A percentile compares a stretch with the other conserved stretches of the same genome.
These are phyloP conservation scores for Leucoraja ocellata DNA, from an alignment of 2,797 vertebrate species.

Conservation along the genomic window DNA sequence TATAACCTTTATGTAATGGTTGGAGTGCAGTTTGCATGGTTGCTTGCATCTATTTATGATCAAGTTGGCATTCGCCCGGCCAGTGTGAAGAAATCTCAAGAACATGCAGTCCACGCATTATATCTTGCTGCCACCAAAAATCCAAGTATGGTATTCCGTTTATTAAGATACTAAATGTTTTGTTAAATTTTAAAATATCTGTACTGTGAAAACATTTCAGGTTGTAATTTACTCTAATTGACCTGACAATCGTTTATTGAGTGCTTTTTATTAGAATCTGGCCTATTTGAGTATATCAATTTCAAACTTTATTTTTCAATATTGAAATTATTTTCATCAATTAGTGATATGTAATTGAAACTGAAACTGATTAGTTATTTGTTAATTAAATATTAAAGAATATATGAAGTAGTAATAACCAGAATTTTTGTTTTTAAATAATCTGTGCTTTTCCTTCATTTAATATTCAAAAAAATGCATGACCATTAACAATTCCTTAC, in stretches of 20 bases:
- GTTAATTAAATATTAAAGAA: not conserved
- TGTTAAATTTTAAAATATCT: not conserved
- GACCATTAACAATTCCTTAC: not conserved
- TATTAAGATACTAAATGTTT: not conserved
- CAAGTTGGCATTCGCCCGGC: not conserved
- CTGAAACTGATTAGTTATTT: not conserved
- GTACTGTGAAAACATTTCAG: not conserved
- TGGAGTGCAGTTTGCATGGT: constrained; percentile 8
- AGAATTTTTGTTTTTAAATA: not conserved
- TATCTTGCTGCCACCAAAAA: constrained; percentile 16
- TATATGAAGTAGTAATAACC: not conserved
- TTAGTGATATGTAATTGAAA: not conserved
- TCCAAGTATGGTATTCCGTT: not conserved
- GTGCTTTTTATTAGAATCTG: not conserved
- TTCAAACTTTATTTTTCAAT: not conserved
- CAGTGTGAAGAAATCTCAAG: not conserved
- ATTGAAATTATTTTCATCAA: not conserved
- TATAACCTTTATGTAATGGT: not conserved
- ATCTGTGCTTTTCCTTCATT: not conserved
- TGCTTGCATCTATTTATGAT: constrained; percentile 26
- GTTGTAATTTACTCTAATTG: not conserved
- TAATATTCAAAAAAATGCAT: not conserved
- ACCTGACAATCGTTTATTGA: not conserved
- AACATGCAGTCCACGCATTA: constrained; percentile 34
- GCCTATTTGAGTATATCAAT: not conserved